phyloP scores from a whole-genome alignment of 2,113 vertebrate species.

The Osmerus mordax region DNA sequence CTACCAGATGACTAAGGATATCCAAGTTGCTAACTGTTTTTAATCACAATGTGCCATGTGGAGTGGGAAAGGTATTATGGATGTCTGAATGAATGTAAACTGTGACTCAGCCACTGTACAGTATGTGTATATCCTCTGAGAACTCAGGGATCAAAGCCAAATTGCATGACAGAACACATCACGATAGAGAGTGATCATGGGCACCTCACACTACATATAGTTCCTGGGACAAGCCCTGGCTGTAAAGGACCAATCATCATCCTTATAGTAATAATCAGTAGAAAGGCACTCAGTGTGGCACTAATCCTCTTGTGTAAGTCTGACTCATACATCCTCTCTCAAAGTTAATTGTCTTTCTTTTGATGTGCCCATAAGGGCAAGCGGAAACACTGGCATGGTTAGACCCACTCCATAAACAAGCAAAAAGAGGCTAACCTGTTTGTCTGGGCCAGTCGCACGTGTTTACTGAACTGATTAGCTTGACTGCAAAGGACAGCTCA shows the following conservation, averaged over 20 bases:
- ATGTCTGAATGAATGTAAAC: not conserved
- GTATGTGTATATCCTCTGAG: not conserved
- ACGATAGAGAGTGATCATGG: not conserved
- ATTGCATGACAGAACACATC: not conserved
- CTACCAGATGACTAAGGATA: no score
- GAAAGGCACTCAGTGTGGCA: not conserved
- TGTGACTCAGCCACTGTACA: not conserved
- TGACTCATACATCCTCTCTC: conserved; percentile 7
- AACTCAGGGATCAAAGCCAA: not conserved
- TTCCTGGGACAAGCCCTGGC: not conserved
- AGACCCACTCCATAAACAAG: conserved; percentile 9
- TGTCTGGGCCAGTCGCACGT: not conserved
- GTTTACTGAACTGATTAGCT: conserved; percentile 27
- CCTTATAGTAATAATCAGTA: conserved; percentile 7
- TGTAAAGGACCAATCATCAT: conserved; percentile 4
- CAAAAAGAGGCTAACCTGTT: not conserved
- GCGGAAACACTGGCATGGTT: not conserved
- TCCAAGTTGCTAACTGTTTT: no score
- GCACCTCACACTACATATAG: not conserved
- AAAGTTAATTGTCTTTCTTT: conserved; percentile 6
- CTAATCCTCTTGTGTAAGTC: conserved; percentile 6
- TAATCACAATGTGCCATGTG: no score
- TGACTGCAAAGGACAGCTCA: conserved; percentile 8
- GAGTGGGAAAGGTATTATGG: not conserved
- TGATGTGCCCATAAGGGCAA: not conserved